Conservation (phyloP, 2,888 invertebrate species). For the Volucella inanis region DNA sequence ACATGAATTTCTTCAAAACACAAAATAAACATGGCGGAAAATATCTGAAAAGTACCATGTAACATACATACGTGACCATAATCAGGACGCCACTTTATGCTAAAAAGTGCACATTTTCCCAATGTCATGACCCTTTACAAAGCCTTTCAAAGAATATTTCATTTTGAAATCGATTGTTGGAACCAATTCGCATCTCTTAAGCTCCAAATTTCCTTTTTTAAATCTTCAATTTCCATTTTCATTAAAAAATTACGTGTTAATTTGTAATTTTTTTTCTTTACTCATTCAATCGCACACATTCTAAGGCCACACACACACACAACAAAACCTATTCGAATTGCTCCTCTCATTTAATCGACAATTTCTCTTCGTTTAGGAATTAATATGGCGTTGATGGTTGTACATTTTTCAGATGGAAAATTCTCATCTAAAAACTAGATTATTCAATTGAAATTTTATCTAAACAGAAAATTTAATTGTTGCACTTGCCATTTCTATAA, state of each 20-base stretch:
- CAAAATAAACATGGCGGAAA: constrained; percentile 67
- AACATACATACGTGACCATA: constrained; percentile 53
- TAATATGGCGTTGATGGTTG: neutral
- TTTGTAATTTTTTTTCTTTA: constrained; percentile 32
- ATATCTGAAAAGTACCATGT: constrained; percentile 26
- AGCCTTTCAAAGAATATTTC: neutral
- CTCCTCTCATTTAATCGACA: constrained; percentile 8
- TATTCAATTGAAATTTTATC: constrained; percentile 34
- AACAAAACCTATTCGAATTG: neutral
- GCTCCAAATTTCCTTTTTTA: constrained; percentile 36
- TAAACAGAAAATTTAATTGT: constrained; percentile 60
- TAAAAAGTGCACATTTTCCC: neutral
- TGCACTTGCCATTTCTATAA: constrained; percentile 11
- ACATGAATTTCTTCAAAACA: constrained; percentile 41
- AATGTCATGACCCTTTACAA: neutral
- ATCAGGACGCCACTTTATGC: constrained; percentile 57
- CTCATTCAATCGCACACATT: constrained; percentile 28
- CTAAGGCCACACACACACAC: constrained; percentile 27
- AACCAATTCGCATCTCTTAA: constrained; percentile 7
- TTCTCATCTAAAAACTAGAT: neutral
- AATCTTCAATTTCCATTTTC: constrained; percentile 31
- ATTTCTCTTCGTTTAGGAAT: constrained; percentile 50
- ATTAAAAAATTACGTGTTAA: constrained; percentile 68
- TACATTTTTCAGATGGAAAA: constrained; percentile 44
- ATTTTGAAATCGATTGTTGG: constrained; percentile 1